Evolutionary conservation across 1,140 invertebrate species (phyloP), one percentile per base, ranked within the genome.

Genomic region (Tetramorium parvispinum): DNA sequence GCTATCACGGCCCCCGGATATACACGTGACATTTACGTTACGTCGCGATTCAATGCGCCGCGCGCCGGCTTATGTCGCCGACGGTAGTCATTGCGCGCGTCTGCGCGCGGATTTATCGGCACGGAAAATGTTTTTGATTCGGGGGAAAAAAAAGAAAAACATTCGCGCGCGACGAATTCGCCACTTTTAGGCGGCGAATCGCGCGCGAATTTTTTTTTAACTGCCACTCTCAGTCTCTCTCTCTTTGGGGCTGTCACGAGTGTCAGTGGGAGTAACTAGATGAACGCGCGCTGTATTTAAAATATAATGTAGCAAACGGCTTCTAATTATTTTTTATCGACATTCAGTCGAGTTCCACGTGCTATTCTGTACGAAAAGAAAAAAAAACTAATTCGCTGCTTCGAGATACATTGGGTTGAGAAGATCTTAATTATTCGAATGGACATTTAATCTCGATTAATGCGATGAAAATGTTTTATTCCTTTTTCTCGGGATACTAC

Each of bases 51-150:
- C 3, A 46, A 46, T 40, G 49, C 76, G 71, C 27, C 76, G 32
- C 32, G 32, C 32, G 71, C 32, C 71, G 43, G 27, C 57, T 76
- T 77, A 75, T 46, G 70, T 37, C 16, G 40, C 8, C 43, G 40
- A 59, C 18, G 68, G 32, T 24, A 51, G 70, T 82, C 55, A 61
- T 85, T 77, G 73, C 37, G 43, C 55, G 82, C 57, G 24, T 59
- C 37, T 40, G 46, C 57, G 10, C 61, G 59, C 63, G 66, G 27
- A 78, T 85, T 53, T 61, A 27, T 75, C 49, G 24, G 51, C n/a
- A 27, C 37, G 24, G 63, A 51, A 85, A 51, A 77, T 85, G 40
- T 78, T 85, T 85, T 77, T 53, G 43, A 68, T 81, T 46, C 66
- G 51, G 13, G 43, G 27, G 46, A 18, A 32, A 85, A 40, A 43